phyloP scores from a whole-genome alignment of 2,797 vertebrate species.

The Emydoidea blandingii region DNA sequence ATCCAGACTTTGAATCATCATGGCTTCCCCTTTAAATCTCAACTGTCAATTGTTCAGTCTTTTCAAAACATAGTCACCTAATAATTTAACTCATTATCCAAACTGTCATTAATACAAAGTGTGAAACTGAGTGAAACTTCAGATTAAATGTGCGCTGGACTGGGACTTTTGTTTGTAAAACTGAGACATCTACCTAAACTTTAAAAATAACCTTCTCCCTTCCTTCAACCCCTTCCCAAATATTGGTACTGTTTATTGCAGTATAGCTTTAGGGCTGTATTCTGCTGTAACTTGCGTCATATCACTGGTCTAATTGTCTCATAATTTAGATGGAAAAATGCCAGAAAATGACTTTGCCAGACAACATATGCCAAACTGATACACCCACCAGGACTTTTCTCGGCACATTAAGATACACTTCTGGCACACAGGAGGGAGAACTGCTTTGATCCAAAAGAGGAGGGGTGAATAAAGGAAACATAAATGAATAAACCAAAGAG shows the following conservation, averaged over 20 bases:
- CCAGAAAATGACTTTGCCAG: constrained; percentile 36
- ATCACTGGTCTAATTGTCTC: constrained; percentile 1
- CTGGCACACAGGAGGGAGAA: constrained; percentile 13
- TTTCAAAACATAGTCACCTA: background rate
- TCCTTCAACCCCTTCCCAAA: background rate
- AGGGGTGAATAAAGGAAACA: background rate
- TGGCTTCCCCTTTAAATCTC: background rate
- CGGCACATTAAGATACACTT: constrained; percentile 34
- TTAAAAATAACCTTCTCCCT: background rate
- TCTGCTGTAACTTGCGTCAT: background rate
- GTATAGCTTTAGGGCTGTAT: background rate
- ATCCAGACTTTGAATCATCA: background rate
- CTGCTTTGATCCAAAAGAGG: constrained; percentile 2
- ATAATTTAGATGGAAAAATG: constrained; percentile 12
- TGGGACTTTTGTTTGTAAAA: background rate
- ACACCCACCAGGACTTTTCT: constrained; percentile 25
- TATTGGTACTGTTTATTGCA: background rate
- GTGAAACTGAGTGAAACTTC: background rate
- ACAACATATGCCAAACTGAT: constrained; percentile 30
- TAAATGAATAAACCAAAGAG: background rate
- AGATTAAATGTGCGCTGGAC: background rate
- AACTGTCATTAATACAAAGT: background rate
- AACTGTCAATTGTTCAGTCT: background rate
- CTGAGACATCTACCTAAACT: background rate
- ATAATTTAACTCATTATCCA: background rate